Base-by-base conservation (phyloP, 2,797 vertebrate species). In the Bovichtus variegatus region DNA sequence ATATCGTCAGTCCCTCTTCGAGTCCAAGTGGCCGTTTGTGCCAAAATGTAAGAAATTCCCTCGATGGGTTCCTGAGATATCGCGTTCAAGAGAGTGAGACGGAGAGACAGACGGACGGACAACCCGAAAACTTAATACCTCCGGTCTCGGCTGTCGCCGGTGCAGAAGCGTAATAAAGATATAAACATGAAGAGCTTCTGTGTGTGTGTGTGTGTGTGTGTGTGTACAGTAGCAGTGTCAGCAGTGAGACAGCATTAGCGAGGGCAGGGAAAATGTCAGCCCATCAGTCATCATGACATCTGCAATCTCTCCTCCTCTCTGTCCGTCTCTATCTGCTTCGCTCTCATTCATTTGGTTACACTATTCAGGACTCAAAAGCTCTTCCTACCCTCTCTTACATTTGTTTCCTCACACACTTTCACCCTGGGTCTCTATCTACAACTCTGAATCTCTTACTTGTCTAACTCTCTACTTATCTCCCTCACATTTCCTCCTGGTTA, bases 211-310 rank as follows among this genome's bases (percentile, higher is more conserved):
- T 27, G 38, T 47, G 27, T 27, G 40, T 40, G 46, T 41, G 64
- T 8, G 21, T 51, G 61, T 71, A 85, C 74, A 80, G 76, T 81
- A 74, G 76, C 84, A 57, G 64, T 57, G 86, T 90, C 88, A 88
- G 87, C 85, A 89, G 67, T 73, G 54, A 75, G 67, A 68, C 64
- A 67, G 77, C 69, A 63, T 84, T 79, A 87, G 79, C 11, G 19
- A 74, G 69, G 60, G 62, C 62, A 57, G 31, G 43, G 57, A 49
- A 81, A 87, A 90, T 80, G 87, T 87, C 83, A 69, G 68, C 69
- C 77, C 86, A 91, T 93, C 83, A 40, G 27, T 93, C 91, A 91
- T 84, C 47, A 78, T 87, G 89, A 89, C 90, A 82, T 67, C 61
- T 72, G 68, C 80, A 83, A 86, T 89, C 81, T 86, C 79, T 73